Evolutionary conservation across 2,888 invertebrate genomes (phyloP), one percentile per base, ranked within the genome.

Genomic region (Embidobia sp.): DNA sequence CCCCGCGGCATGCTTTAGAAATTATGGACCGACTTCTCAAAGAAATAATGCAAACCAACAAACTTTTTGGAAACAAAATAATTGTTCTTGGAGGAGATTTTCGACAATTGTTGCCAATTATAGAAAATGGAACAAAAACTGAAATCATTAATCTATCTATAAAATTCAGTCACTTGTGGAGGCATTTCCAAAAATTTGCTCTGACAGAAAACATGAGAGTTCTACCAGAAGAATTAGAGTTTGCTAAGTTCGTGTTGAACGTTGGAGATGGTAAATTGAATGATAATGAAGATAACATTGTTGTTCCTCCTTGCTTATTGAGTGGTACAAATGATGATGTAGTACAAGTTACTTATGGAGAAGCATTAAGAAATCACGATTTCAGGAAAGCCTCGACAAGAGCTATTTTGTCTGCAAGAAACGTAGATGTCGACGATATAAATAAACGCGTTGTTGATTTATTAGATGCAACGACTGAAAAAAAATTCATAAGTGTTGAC

Each of bases 1-100:
- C 49, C 1, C 49, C 49, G 3, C 15, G 49, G 31, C 16, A 51
- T 19, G 33, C 49, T 19, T 51, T 51, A 18, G 49, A 51, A 18
- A 51, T 42, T 51, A 51, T 51, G 16, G 13, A 51, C 19, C 49
- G 33, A n/a, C 27, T 18, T 11, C 27, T 51, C 4, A 18, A 29
- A 51, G 18, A 51, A 5, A 31, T 51, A n/a, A 51, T 51, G 49
- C 33, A 51, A 51, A 51, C 8, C 13, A 49, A 19, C 33, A 1
- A 1, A 18, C 5, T 42, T 1, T 42, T 37, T 37, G 37, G 37
- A 37, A 37, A 37, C 3, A 2, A 37, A 37, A 13, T 37, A 15
- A 37, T 37, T 2, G 15, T 37, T n/a, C n/a, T n/a, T n/a, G n/a
- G n/a, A n/a, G n/a, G n/a, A n/a, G n/a, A n/a, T n/a, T n/a, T n/a